Evolutionary conservation across 1,140 invertebrate species (phyloP), one percentile per base, ranked within the genome.

Genomic region (Brachionus asplanchnoidis): DNA sequence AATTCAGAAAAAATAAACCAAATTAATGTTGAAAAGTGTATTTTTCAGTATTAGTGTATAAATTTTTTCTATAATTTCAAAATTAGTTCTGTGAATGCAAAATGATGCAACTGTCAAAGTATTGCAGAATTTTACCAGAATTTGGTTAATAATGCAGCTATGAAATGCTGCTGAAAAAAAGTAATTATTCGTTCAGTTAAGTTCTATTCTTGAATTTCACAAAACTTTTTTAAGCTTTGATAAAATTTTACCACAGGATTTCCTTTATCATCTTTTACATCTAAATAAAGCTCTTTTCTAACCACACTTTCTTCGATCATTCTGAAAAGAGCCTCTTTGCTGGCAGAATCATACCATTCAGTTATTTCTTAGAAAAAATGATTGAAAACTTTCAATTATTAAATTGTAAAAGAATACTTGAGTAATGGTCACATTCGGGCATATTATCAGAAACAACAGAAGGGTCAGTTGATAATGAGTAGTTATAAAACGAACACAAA

Each of bases 401-500:
- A 36, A 36, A 36, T 36, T 6, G 0, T 6, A 36, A 73, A 73
- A 2, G 12, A 42, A 73, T 46, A 82, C 79, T 82, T 44, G 50
- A 20, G 40, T 65, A 82, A 36, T 82, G 79, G 17, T 82, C 65
- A 68, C 79, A 82, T 65, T 65, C 79, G 5, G 50, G 11, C 3
- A 12, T 20, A 82, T 17, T 44, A 4, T 60, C 17, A 5, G 28
- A 40, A 32, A 82, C 32, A 68, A 68, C 79, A 14, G 32, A 26
- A 44, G 79, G 79, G 14, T 82, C 53, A 14, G 79, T 82, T 8
- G 32, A 20, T 28, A 68, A n/a, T 44, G 79, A 42, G 28, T 82
- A 82, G 14, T 82, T 82, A 23, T 82, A 82, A 82, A 82, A 82
- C 17, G 79, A 82, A 7, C 79, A 82, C 1, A 82, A 12, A 12